These are phyloP conservation scores for Bombus affinis DNA, from an alignment of 1,140 invertebrate species.

Conservation along the genomic window DNA sequence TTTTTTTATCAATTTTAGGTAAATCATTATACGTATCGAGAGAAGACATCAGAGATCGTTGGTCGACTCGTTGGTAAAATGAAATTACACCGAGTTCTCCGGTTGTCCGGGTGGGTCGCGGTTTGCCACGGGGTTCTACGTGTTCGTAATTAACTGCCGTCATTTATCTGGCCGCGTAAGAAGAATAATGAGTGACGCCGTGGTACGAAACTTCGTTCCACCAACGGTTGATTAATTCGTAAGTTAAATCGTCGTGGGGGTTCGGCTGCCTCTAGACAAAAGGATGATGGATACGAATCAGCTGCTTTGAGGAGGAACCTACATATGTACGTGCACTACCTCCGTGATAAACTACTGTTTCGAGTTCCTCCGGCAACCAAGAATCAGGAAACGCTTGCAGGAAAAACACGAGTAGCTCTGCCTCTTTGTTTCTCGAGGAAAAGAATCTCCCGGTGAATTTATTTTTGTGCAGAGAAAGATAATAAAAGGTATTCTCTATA, in stretches of 20 bases:
- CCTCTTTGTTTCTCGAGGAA: not conserved
- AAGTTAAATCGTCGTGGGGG: slow-evolving; percentile 53
- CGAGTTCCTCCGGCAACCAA: not conserved
- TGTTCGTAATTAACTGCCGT: slow-evolving; percentile 51
- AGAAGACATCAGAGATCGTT: not conserved
- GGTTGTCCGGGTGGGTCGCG: slow-evolving; percentile 5
- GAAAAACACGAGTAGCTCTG: not conserved
- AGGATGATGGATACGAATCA: slow-evolving; percentile 56
- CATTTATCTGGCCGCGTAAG: slow-evolving; percentile 47
- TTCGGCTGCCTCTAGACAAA: slow-evolving; percentile 48
- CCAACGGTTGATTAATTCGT: slow-evolving; percentile 56
- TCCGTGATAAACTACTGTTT: slow-evolving; percentile 2
- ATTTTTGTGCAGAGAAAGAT: too few relatives aligned
- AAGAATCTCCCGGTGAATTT: not conserved
- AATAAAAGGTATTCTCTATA: too few relatives aligned
- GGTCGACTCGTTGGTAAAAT: not conserved
- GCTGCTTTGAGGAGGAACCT: slow-evolving; percentile 8
- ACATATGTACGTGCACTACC: not conserved
- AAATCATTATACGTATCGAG: not conserved
- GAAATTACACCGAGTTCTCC: slow-evolving; percentile 26
- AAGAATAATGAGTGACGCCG: slow-evolving; percentile 52
- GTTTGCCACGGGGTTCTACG: not conserved
- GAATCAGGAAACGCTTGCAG: not conserved
- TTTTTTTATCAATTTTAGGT: too few relatives aligned
- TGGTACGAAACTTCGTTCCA: slow-evolving; percentile 28